Evolutionary conservation across 2,797 vertebrate genomes (phyloP).

Genomic region (Odontamblyopus rebecca): DNA sequence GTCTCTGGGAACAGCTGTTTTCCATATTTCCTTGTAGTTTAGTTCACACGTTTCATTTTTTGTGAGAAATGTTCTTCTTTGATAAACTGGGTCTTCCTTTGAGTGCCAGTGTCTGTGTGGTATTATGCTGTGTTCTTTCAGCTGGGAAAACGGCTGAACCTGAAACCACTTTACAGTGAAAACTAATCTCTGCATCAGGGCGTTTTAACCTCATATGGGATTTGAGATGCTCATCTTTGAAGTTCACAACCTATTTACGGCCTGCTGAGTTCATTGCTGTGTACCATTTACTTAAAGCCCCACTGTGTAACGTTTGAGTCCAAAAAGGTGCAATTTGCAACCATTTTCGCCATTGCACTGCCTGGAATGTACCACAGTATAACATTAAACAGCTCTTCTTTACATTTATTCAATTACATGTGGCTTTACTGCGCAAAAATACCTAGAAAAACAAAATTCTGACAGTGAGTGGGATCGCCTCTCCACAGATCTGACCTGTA

Average conservation of each 20-base stretch:
- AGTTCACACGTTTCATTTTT: constrained; percentile 43
- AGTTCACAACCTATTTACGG: constrained; percentile 38
- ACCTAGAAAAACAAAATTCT: too few species aligned
- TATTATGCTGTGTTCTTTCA: constrained; percentile 51
- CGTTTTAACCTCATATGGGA: constrained; percentile 59
- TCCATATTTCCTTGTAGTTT: constrained; percentile 13
- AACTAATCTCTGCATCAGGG: constrained; percentile 67
- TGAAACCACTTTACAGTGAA: constrained; percentile 59
- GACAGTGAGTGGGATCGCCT: too few species aligned
- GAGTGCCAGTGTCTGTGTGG: constrained; percentile 46
- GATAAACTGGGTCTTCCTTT: constrained; percentile 67
- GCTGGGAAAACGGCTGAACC: constrained; percentile 57
- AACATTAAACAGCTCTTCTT: too few species aligned
- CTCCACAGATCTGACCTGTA: too few species aligned
- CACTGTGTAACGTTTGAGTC: too few species aligned
- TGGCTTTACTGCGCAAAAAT: too few species aligned
- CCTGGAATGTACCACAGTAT: too few species aligned
- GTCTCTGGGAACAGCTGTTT: constrained; percentile 45
- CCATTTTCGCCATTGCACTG: too few species aligned
- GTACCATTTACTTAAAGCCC: too few species aligned
- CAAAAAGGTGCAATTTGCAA: too few species aligned
- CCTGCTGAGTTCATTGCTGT: constrained; percentile 1
- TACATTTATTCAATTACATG: too few species aligned
- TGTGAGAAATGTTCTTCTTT: constrained; percentile 32
- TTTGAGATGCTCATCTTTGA: constrained; percentile 51